Conservation (phyloP, 2,888 invertebrate species). For the Atherix ibis region DNA sequence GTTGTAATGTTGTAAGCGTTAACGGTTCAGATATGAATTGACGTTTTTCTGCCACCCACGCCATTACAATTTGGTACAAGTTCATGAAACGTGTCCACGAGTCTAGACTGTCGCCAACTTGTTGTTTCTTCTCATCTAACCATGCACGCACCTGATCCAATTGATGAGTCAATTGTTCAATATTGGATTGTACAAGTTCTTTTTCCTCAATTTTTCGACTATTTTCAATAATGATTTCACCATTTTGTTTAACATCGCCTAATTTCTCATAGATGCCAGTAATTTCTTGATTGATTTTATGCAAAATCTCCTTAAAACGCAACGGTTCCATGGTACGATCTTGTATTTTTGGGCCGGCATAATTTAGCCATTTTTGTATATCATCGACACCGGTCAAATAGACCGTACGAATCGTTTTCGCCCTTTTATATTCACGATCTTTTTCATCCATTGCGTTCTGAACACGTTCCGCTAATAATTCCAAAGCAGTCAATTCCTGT, state of each 20-base stretch:
- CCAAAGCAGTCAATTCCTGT: conserved; percentile 66
- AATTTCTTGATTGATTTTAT: conserved; percentile 60
- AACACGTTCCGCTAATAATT: conserved; percentile 64
- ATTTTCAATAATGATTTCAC: conserved; percentile 61
- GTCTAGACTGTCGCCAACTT: conserved; percentile 73
- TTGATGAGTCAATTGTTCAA: conserved; percentile 61
- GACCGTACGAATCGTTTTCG: conserved; percentile 64
- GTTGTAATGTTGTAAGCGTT: conserved; percentile 59
- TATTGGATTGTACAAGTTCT: conserved; percentile 55
- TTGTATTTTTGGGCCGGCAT: conserved; percentile 67
- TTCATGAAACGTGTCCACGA: conserved; percentile 77
- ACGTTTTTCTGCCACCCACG: conserved; percentile 72
- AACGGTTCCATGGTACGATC: conserved; percentile 66
- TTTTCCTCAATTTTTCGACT: conserved; percentile 64
- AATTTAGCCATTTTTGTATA: conserved; percentile 68
- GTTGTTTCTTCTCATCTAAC: conserved; percentile 68
- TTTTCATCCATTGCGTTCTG: conserved; percentile 74
- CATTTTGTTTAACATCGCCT: conserved; percentile 62
- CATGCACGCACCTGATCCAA: conserved; percentile 59
- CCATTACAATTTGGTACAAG: conserved; percentile 62
- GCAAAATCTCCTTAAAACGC: conserved; percentile 58
- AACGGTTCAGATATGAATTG: conserved; percentile 64
- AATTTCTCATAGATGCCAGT: conserved; percentile 55
- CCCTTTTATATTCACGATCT: conserved; percentile 73
- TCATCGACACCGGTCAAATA: conserved; percentile 65